Evolutionary conservation across 2,888 invertebrate species (phyloP).

Genomic region (Galeruca laticollis): DNA sequence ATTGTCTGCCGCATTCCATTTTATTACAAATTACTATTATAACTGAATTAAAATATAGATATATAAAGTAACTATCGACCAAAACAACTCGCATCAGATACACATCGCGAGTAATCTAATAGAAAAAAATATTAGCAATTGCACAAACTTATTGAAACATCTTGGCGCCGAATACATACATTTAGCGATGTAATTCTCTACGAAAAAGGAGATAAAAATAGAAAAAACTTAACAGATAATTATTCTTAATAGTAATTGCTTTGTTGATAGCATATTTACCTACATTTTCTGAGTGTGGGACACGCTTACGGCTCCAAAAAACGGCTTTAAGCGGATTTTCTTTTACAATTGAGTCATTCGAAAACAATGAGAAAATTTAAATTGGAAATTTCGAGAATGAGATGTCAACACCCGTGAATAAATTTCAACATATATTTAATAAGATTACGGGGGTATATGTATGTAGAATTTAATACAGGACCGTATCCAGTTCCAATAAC

Average conservation of each 20-base stretch:
- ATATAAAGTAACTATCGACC: no score
- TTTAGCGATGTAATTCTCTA: constrained; percentile 4
- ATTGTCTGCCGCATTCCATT: no score
- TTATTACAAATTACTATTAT: no score
- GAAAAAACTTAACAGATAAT: constrained; percentile 25
- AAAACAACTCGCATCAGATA: not conserved
- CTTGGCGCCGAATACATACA: constrained; percentile 11
- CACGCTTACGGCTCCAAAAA: not conserved
- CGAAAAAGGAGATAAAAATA: constrained; percentile 37
- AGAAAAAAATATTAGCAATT: not conserved
- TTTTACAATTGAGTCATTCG: not conserved
- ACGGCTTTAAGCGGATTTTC: not conserved
- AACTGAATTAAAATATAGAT: no score
- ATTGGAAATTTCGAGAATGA: constrained; percentile 7
- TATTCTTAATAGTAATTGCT: constrained; percentile 46
- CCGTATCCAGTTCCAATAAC: not conserved
- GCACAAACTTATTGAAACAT: constrained; percentile 15
- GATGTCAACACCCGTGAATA: not conserved
- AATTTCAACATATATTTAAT: not conserved
- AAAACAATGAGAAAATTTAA: constrained; percentile 21
- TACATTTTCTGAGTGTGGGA: constrained; percentile 38
- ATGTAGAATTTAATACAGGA: not conserved
- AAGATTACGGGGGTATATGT: not conserved
- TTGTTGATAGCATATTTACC: constrained; percentile 37
- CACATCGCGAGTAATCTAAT: not conserved